These are phyloP conservation scores for Prietella phreatophila DNA, from an alignment of 2,113 vertebrate species.

Conservation along the genomic window DNA sequence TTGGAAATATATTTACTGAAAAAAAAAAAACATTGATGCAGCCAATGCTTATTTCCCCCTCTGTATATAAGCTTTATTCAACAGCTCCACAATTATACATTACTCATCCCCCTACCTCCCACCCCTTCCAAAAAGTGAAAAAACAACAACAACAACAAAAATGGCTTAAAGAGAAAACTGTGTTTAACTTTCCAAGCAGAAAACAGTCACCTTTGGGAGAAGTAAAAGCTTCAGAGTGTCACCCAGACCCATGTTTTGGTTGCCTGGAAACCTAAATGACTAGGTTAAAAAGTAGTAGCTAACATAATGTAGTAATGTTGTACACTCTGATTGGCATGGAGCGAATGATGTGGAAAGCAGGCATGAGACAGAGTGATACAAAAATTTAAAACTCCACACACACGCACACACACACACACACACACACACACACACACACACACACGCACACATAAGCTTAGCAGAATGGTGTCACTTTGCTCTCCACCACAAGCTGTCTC, in stretches of 20 bases:
- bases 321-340: background rate
- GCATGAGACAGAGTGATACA: background rate
- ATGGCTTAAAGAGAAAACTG: background rate
- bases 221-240: background rate
- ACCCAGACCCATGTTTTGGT: background rate
- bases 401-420: background rate
- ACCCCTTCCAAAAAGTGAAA: no score
- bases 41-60: no score
- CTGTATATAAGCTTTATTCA: no score
- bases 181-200: background rate
- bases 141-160: background rate
- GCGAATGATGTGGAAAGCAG: background rate
- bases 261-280: background rate
- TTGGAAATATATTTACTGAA: no score
- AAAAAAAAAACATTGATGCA: no score
- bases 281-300: background rate
- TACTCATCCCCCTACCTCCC: no score
- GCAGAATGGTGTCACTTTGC: background rate
- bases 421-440: background rate
- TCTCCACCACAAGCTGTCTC: background rate
- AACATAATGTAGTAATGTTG: background rate
- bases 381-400: background rate
- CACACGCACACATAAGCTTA: background rate
- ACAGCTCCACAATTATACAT: no score
- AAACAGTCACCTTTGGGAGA: background rate